Percentiles rank a stretch among this genome's conserved stretches.
phyloP scores from a whole-genome alignment of 2,113 vertebrate genomes.

The Corvus cornix region DNA sequence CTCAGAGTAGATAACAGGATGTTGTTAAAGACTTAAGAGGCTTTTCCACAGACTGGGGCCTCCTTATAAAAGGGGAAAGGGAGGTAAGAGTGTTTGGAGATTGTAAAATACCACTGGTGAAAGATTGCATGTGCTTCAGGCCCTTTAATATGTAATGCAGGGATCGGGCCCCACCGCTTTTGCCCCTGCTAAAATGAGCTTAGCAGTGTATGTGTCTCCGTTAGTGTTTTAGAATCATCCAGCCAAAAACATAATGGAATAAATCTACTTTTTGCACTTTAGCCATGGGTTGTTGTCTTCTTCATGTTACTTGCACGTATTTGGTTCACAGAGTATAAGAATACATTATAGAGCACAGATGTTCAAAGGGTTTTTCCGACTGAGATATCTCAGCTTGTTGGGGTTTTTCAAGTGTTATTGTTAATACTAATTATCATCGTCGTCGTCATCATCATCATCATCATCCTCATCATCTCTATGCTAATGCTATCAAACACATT shows the following conservation, averaged over 20 bases:
- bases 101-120: not conserved
- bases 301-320: not conserved
- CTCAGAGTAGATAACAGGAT: not conserved
- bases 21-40: not conserved
- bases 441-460: not conserved
- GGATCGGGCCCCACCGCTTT: not conserved
- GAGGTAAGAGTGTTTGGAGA: not conserved
- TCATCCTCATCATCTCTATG: not conserved
- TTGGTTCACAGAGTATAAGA: not conserved
- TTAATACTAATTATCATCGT: not conserved
- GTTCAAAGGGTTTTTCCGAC: not conserved
- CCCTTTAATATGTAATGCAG: too few species aligned
- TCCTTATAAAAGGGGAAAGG: not conserved
- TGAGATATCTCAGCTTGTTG: not conserved
- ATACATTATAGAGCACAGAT: not conserved
- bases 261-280: not conserved
- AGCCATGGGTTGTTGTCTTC: rapidly evolving
- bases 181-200: not conserved
- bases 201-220: not conserved
- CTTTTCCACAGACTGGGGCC: not conserved
- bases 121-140: not conserved
- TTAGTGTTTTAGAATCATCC: not conserved
- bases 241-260: not conserved
- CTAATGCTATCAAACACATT: not conserved
- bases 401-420: not conserved